These are phyloP conservation scores for Argya squamiceps DNA, from an alignment of 2,797 vertebrate genomes.

Conservation along the genomic window DNA sequence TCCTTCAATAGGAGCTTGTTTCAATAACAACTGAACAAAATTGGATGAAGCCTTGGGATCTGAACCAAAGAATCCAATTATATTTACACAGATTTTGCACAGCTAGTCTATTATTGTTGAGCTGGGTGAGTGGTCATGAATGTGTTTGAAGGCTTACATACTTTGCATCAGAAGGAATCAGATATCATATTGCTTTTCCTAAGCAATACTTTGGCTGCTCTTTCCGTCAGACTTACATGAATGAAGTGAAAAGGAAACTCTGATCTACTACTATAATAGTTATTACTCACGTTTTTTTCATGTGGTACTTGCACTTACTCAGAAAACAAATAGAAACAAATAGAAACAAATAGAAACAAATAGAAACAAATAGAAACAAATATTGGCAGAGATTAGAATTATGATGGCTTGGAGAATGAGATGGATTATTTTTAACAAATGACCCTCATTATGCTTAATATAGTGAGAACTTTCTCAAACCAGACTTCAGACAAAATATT, in stretches of 20 bases:
- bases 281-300: background rate
- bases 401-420: background rate
- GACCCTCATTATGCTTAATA: background rate
- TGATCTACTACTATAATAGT: background rate
- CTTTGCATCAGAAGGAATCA: background rate
- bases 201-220: background rate
- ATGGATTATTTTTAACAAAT: background rate
- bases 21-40: background rate
- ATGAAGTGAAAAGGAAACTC: background rate
- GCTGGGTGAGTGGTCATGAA: background rate
- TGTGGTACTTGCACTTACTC: background rate
- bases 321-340: background rate
- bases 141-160: background rate
- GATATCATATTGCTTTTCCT: background rate
- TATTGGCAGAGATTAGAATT: background rate
- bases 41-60: background rate
- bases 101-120: background rate
- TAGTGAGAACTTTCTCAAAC: background rate
- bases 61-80: slow-evolving; percentile 29
- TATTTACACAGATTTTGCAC: background rate
- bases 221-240: background rate
- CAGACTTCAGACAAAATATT: background rate
- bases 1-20: background rate
- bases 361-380: background rate
- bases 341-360: background rate